These are phyloP conservation scores for Pygoscelis adeliae DNA, from an alignment of 2,113 vertebrate genomes.

Conservation along the genomic window DNA sequence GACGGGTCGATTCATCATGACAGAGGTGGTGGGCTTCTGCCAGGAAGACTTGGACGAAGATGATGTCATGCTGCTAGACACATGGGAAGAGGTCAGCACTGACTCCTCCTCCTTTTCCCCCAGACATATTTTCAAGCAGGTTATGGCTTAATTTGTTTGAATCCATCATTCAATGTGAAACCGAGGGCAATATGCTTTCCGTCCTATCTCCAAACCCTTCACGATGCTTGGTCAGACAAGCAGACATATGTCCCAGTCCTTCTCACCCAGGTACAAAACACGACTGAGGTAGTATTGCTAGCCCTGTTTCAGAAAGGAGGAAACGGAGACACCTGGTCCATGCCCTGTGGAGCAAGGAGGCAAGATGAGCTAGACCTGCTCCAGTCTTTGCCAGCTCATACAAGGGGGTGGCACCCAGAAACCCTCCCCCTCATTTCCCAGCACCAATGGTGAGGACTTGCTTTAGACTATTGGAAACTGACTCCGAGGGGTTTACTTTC, in stretches of 20 bases:
- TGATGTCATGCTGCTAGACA: constrained; percentile 91
- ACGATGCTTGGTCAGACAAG: neutral
- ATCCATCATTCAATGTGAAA: neutral
- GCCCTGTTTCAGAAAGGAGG: neutral
- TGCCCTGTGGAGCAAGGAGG: neutral
- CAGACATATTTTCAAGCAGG: neutral
- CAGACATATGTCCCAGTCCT: neutral
- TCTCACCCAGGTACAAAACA: neutral
- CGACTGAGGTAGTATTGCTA: neutral
- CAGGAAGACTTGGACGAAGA: constrained; percentile 91
- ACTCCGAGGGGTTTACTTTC: neutral
- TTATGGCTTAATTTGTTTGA: neutral
- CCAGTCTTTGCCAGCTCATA: neutral
- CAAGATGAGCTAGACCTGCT: neutral
- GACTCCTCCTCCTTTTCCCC: neutral
- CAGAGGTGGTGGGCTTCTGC: constrained; percentile 82
- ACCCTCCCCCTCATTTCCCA: neutral
- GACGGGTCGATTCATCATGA: constrained; percentile 85
- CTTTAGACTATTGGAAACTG: neutral
- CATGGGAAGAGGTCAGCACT: constrained; percentile 91
- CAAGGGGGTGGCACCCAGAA: neutral
- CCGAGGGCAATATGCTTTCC: neutral
- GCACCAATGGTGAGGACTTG: neutral
- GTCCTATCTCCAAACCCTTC: neutral
- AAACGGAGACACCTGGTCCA: neutral